Evolutionary conservation across 2,797 vertebrate species (phyloP).

Genomic region (Lateolabrax maculatus): DNA sequence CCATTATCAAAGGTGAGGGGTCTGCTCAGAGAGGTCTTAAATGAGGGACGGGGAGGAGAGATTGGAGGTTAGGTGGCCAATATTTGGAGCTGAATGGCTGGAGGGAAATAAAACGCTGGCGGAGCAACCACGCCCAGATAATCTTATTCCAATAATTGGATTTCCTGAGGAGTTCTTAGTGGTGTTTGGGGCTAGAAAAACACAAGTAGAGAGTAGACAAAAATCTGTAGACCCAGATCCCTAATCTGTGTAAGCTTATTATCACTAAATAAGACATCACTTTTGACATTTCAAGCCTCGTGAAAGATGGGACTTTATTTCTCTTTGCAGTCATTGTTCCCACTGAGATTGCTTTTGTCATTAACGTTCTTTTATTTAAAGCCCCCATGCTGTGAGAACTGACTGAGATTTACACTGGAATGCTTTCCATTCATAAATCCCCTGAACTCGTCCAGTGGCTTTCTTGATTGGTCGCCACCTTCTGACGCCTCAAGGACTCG

Average conservation of each 20-base stretch:
- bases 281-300: conserved; percentile 28
- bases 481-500: background rate
- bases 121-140: conserved; percentile 59
- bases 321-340: background rate
- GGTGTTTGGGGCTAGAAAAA: conserved; percentile 35
- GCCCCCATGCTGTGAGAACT: background rate
- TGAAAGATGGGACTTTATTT: background rate
- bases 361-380: background rate
- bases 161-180: conserved; percentile 60
- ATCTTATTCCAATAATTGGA: conserved; percentile 74
- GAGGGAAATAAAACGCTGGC: conserved; percentile 45
- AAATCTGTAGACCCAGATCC: conserved; percentile 24
- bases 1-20: conserved; percentile 75
- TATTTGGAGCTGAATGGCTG: conserved; percentile 40
- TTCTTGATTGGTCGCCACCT: background rate
- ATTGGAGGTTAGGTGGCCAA: conserved; percentile 26
- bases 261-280: conserved; percentile 35
- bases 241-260: conserved; percentile 19
- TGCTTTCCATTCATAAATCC: background rate
- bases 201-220: conserved; percentile 24
- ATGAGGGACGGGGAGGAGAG: conserved; percentile 40
- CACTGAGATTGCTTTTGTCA: background rate
- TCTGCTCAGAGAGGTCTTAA: conserved; percentile 65
- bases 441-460: accelerated
- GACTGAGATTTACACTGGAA: background rate